Evolutionary conservation across 2,797 vertebrate species (phyloP).

Genomic region (Takifugu rubripes): DNA sequence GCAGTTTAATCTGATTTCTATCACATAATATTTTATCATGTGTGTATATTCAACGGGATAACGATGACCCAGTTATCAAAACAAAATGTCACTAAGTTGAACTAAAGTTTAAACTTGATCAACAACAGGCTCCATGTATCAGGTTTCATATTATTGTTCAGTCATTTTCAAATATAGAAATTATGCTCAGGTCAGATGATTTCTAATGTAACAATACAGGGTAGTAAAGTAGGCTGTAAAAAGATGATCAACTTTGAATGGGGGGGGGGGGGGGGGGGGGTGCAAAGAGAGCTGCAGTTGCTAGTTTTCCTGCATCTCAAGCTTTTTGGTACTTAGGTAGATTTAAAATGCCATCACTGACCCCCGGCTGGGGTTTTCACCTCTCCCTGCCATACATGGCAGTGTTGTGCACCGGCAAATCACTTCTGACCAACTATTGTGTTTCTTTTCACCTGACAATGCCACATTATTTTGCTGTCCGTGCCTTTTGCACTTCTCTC

Average conservation of each 20-base stretch:
- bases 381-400: conserved; percentile 1
- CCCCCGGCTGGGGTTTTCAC: conserved; percentile 12
- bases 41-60: too few relatives aligned
- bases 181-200: conserved; percentile 1
- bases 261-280: too few relatives aligned
- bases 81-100: background rate
- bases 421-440: background rate
- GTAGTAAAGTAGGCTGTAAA: background rate
- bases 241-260: too few relatives aligned
- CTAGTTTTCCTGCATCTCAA: too few relatives aligned
- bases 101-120: conserved; percentile 1
- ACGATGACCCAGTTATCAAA: background rate
- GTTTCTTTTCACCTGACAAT: background rate
- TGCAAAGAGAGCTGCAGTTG: too few relatives aligned
- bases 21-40: background rate
- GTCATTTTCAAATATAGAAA: background rate
- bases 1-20: background rate
- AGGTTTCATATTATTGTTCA: too few relatives aligned
- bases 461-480: conserved; percentile 3
- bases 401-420: background rate
- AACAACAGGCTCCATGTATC: background rate
- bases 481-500: conserved; percentile 6
- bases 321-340: conserved; percentile 4
- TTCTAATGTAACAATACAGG: background rate
- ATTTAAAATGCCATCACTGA: conserved; percentile 20